Base-by-base conservation (phyloP, 2,113 vertebrate genomes). In the Corydoras maculifer region DNA sequence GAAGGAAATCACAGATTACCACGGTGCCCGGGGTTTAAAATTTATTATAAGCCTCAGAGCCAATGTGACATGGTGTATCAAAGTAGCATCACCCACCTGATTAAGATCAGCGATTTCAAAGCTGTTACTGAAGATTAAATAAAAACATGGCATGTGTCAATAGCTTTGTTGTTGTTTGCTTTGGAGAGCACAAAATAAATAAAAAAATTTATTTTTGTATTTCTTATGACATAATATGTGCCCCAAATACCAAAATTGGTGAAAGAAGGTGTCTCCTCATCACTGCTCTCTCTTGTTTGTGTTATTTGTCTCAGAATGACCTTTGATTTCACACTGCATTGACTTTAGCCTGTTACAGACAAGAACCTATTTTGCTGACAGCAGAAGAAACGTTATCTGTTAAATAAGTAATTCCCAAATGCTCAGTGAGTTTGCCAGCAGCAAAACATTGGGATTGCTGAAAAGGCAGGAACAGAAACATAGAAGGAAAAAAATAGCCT, bases 391-490 rank as follows among this genome's bases (percentile, higher is more conserved):
- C 79, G 82, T 88, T 90, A 91, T 90, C 90, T 90, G 88, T 88
- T 90, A 89, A 90, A 91, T 91, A 88, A 91, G 87, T 90, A 88
- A 91, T 90, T 90, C 86, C 86, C 85, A 86, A 87, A 82, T 86
- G 86, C 85, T 88, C 81, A 74, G 85, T 81, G 86, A 83, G 85
- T 87, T 86, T 82, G 83, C 86, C 86, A 82, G 85, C 82, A 87
- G 84, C 83, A 81, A 88, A 86, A 89, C 86, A 87, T 86, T 85
- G 86, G 85, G 82, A 86, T 86, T 88, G 88, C 87, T 81, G 87
- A 89, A 89, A 85, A 86, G 82, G 86, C 84, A 85, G 77, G 72
- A 80, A 79, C 48, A 76, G 77, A 69, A 53, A 77, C 83, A 77
- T 84, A 77, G 81, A 79, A 83, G 80, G 48, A 59, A 53, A 61